A percentile compares a stretch with the other conserved stretches of the same genome.
Evolutionary conservation across 2,888 invertebrate species (phyloP).

Genomic region (Drosophila emarginata): DNA sequence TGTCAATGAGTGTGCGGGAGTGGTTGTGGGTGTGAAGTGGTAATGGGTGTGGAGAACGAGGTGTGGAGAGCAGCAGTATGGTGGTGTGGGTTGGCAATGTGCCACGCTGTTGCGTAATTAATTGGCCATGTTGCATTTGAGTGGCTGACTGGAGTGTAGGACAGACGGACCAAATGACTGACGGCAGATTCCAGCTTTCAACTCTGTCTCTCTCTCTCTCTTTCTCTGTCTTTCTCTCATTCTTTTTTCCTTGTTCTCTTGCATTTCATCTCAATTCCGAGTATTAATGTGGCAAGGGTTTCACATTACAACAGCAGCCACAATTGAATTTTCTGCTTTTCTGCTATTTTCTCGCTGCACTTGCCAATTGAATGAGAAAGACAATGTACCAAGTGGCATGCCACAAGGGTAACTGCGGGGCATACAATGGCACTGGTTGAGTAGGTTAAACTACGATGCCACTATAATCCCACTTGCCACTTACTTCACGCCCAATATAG

Average conservation of each 20-base stretch:
- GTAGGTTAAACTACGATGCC: background rate
- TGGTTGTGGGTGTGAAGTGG: constrained; percentile 2
- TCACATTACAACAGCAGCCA: constrained; percentile 60
- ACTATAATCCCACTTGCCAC: background rate
- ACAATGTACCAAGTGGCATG: constrained; percentile 24
- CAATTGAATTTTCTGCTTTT: constrained; percentile 58
- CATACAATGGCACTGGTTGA: background rate
- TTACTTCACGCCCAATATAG: background rate
- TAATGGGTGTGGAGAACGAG: background rate
- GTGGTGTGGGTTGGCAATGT: constrained; percentile 22
- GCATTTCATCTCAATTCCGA: background rate
- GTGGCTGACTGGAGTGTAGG: constrained; percentile 53
- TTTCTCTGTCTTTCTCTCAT: background rate
- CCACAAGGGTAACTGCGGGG: background rate
- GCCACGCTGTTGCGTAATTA: constrained; percentile 71
- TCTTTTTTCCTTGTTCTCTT: background rate
- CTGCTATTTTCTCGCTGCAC: constrained; percentile 22
- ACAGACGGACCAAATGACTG: constrained; percentile 1
- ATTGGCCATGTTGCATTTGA: constrained; percentile 75
- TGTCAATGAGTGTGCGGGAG: constrained; percentile 14
- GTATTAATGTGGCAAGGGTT: constrained; percentile 40
- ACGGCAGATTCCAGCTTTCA: constrained; percentile 20
- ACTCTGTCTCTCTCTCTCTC: background rate
- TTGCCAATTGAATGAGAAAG: constrained; percentile 18
- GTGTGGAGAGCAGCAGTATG: background rate